phyloP scores from a whole-genome alignment of 2,888 invertebrate genomes.

The Venusia cambrica region DNA sequence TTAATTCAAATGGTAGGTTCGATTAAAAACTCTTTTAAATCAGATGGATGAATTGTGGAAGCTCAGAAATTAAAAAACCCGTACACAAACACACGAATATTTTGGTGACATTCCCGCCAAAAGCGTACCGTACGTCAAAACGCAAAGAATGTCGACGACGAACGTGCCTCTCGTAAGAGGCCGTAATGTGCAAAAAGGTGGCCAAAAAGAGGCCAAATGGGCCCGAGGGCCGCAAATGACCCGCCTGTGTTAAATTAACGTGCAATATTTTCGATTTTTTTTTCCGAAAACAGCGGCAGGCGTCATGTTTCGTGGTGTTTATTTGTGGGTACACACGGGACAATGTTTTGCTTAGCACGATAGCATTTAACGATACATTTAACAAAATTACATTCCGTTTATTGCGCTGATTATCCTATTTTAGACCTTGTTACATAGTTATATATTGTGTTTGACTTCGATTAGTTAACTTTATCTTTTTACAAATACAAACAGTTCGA shows the following conservation, averaged over 20 bases:
- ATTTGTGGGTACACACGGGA: slow-evolving; percentile 51
- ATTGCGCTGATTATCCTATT: no score
- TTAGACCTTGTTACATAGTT: no score
- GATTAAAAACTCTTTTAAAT: no score
- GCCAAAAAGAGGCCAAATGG: slow-evolving; percentile 44
- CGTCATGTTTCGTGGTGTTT: slow-evolving; percentile 72
- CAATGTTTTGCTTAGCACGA: slow-evolving; percentile 28
- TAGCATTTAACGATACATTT: no score
- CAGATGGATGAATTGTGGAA: no score
- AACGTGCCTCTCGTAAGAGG: slow-evolving; percentile 40
- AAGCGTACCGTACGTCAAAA: slow-evolving; percentile 14
- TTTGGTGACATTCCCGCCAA: slow-evolving; percentile 11
- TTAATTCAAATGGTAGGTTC: no score
- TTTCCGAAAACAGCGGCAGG: slow-evolving; percentile 73
- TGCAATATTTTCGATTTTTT: slow-evolving; percentile 78
- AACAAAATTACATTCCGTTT: no score
- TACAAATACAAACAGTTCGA: no score
- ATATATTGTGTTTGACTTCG: no score
- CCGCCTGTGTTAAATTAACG: slow-evolving; percentile 75
- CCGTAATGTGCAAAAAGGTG: slow-evolving; percentile 43
- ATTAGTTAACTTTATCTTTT: no score
- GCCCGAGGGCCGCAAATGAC: slow-evolving; percentile 60
- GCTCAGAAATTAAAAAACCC: no score
- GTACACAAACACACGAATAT: slow-evolving; percentile 1
- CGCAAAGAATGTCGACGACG: slow-evolving; percentile 40